A percentile compares a stretch with the other conserved stretches of the same genome.
Evolutionary conservation across 2,888 invertebrate species (phyloP).

Genomic region (Xestia c-nigrum): DNA sequence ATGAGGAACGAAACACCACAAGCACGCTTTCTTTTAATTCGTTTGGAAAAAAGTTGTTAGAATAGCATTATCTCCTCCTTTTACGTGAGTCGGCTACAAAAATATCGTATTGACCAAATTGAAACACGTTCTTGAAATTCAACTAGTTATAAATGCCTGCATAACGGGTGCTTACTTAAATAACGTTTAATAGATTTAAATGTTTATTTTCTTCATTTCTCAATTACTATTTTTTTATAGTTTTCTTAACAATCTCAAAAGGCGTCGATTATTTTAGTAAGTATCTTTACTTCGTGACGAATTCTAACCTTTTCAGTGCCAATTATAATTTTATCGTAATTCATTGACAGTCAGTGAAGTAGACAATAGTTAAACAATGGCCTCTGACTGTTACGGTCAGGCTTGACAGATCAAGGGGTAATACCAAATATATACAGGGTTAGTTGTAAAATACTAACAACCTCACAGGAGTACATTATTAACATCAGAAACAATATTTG

Average conservation of each 20-base stretch:
- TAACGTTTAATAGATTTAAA: not conserved
- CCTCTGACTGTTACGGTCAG: too few relatives aligned
- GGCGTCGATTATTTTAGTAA: not conserved
- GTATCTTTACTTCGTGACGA: not conserved
- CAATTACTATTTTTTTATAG: not conserved
- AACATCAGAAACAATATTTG: too few relatives aligned
- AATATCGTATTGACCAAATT: not conserved
- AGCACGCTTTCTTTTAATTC: not conserved
- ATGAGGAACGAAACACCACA: not conserved
- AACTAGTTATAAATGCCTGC: not conserved
- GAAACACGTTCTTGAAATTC: not conserved
- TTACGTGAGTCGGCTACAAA: not conserved
- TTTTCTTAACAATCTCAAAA: not conserved
- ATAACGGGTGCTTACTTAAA: not conserved
- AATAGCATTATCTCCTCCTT: too few relatives aligned
- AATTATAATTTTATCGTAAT: not conserved
- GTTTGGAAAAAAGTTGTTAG: not conserved
- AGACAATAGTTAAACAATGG: too few relatives aligned
- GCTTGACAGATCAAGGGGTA: too few relatives aligned
- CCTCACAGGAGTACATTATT: too few relatives aligned
- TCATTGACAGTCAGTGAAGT: too few relatives aligned
- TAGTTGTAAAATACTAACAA: too few relatives aligned
- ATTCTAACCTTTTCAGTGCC: not conserved
- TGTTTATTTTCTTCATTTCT: not conserved
- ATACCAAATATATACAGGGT: not conserved